phyloP scores from a whole-genome alignment of 2,888 invertebrate genomes.

The Stegana nigrithorax region DNA sequence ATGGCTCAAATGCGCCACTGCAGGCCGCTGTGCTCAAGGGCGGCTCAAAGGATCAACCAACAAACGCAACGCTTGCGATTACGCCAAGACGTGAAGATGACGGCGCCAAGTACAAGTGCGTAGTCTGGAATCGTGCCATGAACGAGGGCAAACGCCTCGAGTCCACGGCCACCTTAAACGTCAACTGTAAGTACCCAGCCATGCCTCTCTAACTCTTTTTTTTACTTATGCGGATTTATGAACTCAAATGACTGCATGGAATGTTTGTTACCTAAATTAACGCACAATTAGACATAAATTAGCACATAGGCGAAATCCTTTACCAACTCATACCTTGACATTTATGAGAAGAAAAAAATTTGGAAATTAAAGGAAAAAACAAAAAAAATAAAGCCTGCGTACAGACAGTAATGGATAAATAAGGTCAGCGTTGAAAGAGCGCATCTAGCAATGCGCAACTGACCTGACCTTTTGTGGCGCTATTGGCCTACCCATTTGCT shows the following conservation, averaged over 20 bases:
- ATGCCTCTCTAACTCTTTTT: not conserved
- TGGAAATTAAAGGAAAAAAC: too few relatives aligned
- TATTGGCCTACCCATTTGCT: too few relatives aligned
- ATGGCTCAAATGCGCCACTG: constrained; percentile 79
- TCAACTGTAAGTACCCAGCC: constrained; percentile 83
- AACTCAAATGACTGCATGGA: constrained; percentile 24
- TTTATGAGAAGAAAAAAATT: too few relatives aligned
- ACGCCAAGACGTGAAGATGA: constrained; percentile 87
- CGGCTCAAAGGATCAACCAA: constrained; percentile 79
- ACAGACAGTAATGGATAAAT: too few relatives aligned
- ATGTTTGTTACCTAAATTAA: not conserved
- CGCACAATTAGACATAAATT: constrained; percentile 6
- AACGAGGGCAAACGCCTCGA: constrained; percentile 83
- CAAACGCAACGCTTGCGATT: constrained; percentile 80
- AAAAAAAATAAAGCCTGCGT: too few relatives aligned
- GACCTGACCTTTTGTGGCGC: too few relatives aligned
- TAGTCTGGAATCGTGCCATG: constrained; percentile 91
- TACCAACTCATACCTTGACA: too few relatives aligned
- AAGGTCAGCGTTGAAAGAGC: too few relatives aligned
- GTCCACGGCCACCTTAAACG: constrained; percentile 82
- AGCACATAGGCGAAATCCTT: too few relatives aligned
- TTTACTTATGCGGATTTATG: constrained; percentile 8
- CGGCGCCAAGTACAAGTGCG: constrained; percentile 84
- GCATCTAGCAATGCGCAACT: too few relatives aligned
- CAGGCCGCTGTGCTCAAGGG: constrained; percentile 79